These are phyloP conservation scores for Torymus texanus DNA, from an alignment of 2,888 invertebrate genomes.

Conservation along the genomic window DNA sequence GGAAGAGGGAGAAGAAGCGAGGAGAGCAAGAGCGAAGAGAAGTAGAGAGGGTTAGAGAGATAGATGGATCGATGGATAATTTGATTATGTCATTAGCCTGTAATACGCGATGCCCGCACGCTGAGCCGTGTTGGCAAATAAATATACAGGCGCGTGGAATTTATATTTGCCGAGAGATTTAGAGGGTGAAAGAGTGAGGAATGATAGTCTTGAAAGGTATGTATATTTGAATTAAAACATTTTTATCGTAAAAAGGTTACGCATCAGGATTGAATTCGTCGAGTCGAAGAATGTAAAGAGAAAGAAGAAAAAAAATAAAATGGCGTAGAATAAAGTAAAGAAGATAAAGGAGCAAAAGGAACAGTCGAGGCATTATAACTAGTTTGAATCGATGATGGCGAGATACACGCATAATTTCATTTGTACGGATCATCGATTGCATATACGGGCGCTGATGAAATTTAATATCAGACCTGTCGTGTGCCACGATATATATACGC, in stretches of 20 bases:
- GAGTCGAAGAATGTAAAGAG: background rate
- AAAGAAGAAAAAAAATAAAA: background rate
- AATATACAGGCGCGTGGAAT: slow-evolving; percentile 2
- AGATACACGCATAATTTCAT: slow-evolving; percentile 16
- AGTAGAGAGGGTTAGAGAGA: background rate
- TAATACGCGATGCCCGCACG: slow-evolving; percentile 24
- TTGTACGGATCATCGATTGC: background rate
- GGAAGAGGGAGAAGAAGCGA: background rate
- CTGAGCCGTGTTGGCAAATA: slow-evolving; percentile 17
- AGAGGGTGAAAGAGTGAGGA: no score
- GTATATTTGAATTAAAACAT: background rate
- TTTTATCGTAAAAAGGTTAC: no score
- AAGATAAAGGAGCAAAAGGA: background rate
- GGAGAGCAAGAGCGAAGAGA: background rate
- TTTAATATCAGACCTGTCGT: slow-evolving; percentile 37
- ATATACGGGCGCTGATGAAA: slow-evolving; percentile 13
- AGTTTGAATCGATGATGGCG: slow-evolving; percentile 33
- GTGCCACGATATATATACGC: background rate
- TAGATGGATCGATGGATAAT: slow-evolving; percentile 53
- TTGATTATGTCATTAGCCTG: slow-evolving; percentile 55
- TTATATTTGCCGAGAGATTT: slow-evolving; percentile 9
- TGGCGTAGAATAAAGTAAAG: no score
- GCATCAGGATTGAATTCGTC: no score
- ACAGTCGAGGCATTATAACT: background rate
- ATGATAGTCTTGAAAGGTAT: background rate